Evolutionary conservation across 2,888 invertebrate species (phyloP).

Genomic region (Brachyptera risi): DNA sequence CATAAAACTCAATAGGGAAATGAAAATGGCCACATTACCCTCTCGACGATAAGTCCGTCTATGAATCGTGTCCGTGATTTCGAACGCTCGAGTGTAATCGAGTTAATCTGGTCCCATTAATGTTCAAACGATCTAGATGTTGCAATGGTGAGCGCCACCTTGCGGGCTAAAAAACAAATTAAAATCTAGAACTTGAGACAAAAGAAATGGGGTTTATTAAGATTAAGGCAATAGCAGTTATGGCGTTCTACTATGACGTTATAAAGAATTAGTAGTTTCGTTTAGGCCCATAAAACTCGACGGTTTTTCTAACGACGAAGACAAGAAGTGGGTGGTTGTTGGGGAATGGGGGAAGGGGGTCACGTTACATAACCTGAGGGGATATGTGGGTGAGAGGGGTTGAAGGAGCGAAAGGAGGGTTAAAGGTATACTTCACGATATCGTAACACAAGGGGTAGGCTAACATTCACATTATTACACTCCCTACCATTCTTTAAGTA

Average conservation of each 20-base stretch:
- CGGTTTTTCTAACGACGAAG: constrained; percentile 17
- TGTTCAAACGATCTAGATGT: neutral
- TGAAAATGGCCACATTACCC: too few relatives aligned
- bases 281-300: constrained; percentile 13
- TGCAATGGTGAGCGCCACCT: neutral
- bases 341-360: neutral
- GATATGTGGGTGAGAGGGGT: too few relatives aligned
- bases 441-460: constrained; percentile 2
- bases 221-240: constrained; percentile 24
- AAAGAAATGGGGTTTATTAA: constrained; percentile 20
- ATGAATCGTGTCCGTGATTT: neutral
- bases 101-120: constrained; percentile 17
- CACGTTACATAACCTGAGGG: too few relatives aligned
- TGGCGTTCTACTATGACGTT: constrained; percentile 18
- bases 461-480: constrained; percentile 19
- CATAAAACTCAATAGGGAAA: too few relatives aligned
- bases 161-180: constrained; percentile 20
- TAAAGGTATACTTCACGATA: constrained; percentile 15
- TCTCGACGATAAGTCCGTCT: too few relatives aligned
- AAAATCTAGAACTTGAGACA: constrained; percentile 13
- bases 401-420: neutral
- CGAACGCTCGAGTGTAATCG: neutral
- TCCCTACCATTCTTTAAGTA: constrained; percentile 23
- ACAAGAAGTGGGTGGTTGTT: neutral
- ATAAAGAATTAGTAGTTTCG: constrained; percentile 20